Percentiles rank a stretch among this genome's conserved stretches.
Conservation (phyloP, 64 coral and sea anemone species). For the Actinia equina region DNA sequence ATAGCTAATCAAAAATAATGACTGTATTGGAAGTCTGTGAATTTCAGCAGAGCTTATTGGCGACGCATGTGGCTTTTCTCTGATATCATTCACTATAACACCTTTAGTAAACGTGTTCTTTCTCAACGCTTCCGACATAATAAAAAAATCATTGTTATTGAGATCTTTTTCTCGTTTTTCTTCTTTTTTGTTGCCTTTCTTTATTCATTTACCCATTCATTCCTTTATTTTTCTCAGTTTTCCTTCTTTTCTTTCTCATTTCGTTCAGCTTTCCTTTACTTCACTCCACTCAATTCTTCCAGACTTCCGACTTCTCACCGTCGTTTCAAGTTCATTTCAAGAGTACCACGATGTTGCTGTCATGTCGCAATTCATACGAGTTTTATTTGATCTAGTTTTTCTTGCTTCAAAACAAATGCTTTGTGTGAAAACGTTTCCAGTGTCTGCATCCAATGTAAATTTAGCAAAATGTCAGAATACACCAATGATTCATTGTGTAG, state of each 20-base stretch:
- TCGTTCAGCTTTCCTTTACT: no score
- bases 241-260: no score
- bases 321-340: no score
- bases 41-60: neutral
- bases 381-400: neutral
- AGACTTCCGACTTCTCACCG: no score
- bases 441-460: neutral
- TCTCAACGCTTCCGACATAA: neutral
- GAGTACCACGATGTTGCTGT: no score
- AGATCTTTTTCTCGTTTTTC: neutral
- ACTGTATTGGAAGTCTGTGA: neutral
- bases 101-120: neutral
- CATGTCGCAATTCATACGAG: no score
- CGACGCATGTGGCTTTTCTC: neutral
- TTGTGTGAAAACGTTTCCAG: neutral
- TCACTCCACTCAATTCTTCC: no score
- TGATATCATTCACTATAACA: neutral
- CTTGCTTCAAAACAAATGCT: neutral
- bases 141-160: neutral
- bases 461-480: neutral
- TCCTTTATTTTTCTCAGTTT: neutral
- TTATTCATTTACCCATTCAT: neutral
- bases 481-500: neutral
- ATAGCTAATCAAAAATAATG: conserved; percentile 2
- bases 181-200: neutral